Conservation (phyloP, 2,797 vertebrate species). For the Martes flavigula region DNA sequence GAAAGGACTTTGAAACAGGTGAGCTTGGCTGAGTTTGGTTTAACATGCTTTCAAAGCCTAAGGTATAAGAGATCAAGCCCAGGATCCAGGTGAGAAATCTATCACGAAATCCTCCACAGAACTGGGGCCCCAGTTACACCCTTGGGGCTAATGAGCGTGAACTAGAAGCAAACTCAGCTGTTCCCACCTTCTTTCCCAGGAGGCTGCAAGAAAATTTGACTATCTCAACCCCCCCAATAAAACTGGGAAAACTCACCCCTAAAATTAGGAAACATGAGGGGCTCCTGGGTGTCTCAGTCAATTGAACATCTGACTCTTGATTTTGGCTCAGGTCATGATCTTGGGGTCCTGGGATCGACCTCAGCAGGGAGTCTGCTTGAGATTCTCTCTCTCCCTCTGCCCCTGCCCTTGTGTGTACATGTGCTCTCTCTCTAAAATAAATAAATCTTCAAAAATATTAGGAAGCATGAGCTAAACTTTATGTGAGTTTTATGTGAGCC, state of each 20-base stretch:
- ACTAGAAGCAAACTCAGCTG: neutral
- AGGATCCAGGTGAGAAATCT: neutral
- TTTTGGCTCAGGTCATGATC: neutral
- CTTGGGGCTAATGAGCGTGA: neutral
- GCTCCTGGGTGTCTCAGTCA: neutral
- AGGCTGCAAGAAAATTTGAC: neutral
- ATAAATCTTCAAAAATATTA: neutral
- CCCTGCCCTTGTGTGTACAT: neutral
- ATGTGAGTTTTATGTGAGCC: neutral
- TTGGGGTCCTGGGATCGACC: neutral
- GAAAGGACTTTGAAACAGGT: neutral
- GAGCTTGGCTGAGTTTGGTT: neutral
- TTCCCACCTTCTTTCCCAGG: neutral
- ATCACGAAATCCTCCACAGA: neutral
- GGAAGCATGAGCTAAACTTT: neutral
- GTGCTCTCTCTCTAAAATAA: neutral
- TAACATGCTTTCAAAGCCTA: neutral
- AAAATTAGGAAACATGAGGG: neutral
- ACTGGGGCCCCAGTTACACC: neutral
- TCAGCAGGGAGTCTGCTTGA: neutral
- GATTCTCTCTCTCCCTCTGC: neutral
- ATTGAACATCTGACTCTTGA: neutral
- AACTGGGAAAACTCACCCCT: neutral
- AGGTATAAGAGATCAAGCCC: neutral
- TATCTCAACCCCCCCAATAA: neutral